A percentile compares a stretch with the other conserved stretches of the same genome.
Conservation (phyloP, 2,113 vertebrate genomes). For the Passer montanus region DNA sequence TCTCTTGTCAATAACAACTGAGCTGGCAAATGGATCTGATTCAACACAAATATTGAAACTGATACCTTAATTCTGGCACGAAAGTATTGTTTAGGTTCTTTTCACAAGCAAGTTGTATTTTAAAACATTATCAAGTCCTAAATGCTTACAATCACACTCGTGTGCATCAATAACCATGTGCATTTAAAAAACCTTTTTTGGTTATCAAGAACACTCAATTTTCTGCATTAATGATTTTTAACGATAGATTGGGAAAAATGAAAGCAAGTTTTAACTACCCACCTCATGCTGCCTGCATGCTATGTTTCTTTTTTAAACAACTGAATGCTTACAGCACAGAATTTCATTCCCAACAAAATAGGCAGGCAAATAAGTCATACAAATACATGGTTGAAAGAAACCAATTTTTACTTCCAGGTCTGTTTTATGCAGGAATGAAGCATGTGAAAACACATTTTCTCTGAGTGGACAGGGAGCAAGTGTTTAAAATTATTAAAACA, state of each 20-base stretch:
- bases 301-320: background rate
- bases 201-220: background rate
- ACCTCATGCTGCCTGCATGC: background rate
- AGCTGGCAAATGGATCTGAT: background rate
- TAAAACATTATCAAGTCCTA: background rate
- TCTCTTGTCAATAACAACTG: background rate
- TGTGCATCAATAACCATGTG: background rate
- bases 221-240: background rate
- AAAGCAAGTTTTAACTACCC: background rate
- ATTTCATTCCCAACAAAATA: background rate
- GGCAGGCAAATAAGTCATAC: background rate
- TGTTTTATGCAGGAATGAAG: background rate
- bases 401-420: background rate
- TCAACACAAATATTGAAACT: constrained; percentile 22
- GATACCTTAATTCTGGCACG: background rate
- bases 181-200: background rate
- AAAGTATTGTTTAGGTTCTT: background rate
- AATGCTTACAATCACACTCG: rapidly evolving
- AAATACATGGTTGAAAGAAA: background rate
- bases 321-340: background rate
- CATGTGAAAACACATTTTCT: background rate
- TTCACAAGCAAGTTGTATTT: background rate
- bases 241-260: background rate
- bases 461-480: background rate
- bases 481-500: background rate